Percentiles rank a stretch among this genome's conserved stretches.
phyloP scores from a whole-genome alignment of 1,140 invertebrate genomes.

The Solenopsis invicta region DNA sequence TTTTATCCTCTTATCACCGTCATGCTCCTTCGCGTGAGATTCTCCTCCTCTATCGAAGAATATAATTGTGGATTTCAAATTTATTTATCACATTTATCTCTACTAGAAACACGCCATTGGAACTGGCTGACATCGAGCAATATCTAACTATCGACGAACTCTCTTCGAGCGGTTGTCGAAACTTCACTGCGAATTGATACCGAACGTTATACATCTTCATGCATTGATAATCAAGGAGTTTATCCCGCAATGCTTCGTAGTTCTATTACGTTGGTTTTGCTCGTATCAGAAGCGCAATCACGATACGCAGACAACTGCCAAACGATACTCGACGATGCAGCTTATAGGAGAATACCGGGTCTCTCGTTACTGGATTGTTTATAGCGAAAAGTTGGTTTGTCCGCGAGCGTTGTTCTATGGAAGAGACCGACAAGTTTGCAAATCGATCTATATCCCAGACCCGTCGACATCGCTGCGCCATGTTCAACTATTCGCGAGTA shows the following conservation, averaged over 20 bases:
- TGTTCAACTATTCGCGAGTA: background rate
- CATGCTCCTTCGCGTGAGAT: background rate
- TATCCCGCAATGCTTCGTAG: background rate
- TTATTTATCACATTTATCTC: background rate
- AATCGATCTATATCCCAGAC: background rate
- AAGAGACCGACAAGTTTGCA: constrained; percentile 15
- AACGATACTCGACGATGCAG: background rate
- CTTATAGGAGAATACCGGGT: background rate
- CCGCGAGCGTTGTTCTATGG: constrained; percentile 6
- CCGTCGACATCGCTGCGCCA: background rate
- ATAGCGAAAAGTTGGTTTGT: constrained; percentile 11
- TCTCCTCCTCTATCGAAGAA: too few species aligned
- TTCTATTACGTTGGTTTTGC: background rate
- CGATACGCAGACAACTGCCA: background rate
- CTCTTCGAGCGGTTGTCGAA: background rate
- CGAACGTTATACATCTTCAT: background rate
- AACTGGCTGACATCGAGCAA: background rate
- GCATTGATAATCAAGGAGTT: background rate
- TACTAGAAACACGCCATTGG: background rate
- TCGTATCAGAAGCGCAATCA: background rate
- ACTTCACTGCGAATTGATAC: constrained; percentile 14
- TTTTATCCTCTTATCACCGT: background rate
- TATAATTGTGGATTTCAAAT: background rate
- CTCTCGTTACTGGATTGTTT: background rate
- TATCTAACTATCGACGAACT: constrained; percentile 21